Evolutionary conservation across 2,113 vertebrate genomes (phyloP), one percentile per base, ranked within the genome.

Genomic region (Alosa alosa): DNA sequence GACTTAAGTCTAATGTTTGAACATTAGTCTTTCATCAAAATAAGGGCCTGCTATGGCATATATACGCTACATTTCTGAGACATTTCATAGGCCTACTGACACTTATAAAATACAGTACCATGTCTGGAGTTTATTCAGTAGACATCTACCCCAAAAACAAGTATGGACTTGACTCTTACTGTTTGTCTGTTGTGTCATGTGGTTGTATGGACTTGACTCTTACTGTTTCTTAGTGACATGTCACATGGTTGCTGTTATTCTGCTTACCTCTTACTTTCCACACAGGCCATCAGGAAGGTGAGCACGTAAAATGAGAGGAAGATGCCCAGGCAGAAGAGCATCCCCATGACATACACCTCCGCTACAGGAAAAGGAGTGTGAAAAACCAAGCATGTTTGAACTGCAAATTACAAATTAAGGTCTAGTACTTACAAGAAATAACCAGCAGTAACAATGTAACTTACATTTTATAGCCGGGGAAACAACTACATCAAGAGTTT

Each of bases 231-330:
- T 4, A 44, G 41, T 44, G 31, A 31, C 41, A 44, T 44, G 41
- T 44, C 41, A 44, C 4, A 1, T 44, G 41, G 2, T 44, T 3
- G 41, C 4, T 44, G 41, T 44, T 44, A 68, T 39, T 1, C 31
- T 6, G 25, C 93, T 93, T 92, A 99, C 98, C 96, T 94, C 93
- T 95, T 97, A 91, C 94, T 96, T 92, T 99, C 96, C 93, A 98
- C 90, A 85, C 98, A 99, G 90, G 96, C 95, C 55, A 97, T 92
- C 81, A 98, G 88, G 89, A 99, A 87, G 0, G 97, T 97, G 85
- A 99, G 91, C 81, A 98, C 68, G 72, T 99, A 99, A 94, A 99
- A 97, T 85, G 97, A 97, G 50, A 99, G 94, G 94, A 99, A 99
- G 92, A 99, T 97, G 0, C 97, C 97, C 86, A 98, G 93, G 89